Conservation (phyloP, 2,888 invertebrate species). For the Polydrusus pterygomalis region DNA sequence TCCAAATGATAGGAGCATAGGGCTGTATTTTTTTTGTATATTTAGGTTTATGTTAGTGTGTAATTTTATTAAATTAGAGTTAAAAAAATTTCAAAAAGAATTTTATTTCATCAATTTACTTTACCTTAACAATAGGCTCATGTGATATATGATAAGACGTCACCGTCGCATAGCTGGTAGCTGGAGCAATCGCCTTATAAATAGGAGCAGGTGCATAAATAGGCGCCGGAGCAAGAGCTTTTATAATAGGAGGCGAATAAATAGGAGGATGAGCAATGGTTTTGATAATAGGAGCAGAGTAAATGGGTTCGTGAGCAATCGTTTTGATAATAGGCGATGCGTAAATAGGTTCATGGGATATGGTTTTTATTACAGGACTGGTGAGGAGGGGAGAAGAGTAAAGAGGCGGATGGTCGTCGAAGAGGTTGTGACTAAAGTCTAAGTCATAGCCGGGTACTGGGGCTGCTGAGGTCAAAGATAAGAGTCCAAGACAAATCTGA, state of each 20-base stretch:
- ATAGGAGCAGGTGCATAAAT: slow-evolving; percentile 57
- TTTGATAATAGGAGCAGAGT: background rate
- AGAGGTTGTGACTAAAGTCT: background rate
- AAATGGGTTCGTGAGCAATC: slow-evolving; percentile 45
- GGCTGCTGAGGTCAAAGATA: background rate
- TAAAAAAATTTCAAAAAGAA: too few relatives aligned
- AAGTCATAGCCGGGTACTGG: slow-evolving; percentile 8
- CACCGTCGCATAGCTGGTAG: slow-evolving; percentile 78
- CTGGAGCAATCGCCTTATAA: slow-evolving; percentile 67
- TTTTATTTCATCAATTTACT: too few relatives aligned
- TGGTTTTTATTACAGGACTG: slow-evolving; percentile 52
- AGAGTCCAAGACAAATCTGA: background rate
- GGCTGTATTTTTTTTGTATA: too few relatives aligned
- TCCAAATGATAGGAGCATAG: too few relatives aligned
- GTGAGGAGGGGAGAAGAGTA: slow-evolving; percentile 55
- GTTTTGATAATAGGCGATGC: slow-evolving; percentile 19
- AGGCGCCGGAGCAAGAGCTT: slow-evolving; percentile 28
- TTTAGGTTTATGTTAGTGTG: too few relatives aligned
- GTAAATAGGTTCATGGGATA: too few relatives aligned
- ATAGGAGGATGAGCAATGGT: background rate
- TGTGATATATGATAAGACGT: slow-evolving; percentile 69
- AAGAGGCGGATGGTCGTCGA: slow-evolving; percentile 7
- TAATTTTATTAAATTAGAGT: too few relatives aligned
- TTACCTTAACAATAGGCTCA: slow-evolving; percentile 67
- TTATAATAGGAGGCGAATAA: slow-evolving; percentile 45